Percentiles rank a stretch among this genome's conserved stretches.
These are phyloP conservation scores for Bergia sp. DNA, from an alignment of 92 coral and sea anemone species.

Conservation along the genomic window DNA sequence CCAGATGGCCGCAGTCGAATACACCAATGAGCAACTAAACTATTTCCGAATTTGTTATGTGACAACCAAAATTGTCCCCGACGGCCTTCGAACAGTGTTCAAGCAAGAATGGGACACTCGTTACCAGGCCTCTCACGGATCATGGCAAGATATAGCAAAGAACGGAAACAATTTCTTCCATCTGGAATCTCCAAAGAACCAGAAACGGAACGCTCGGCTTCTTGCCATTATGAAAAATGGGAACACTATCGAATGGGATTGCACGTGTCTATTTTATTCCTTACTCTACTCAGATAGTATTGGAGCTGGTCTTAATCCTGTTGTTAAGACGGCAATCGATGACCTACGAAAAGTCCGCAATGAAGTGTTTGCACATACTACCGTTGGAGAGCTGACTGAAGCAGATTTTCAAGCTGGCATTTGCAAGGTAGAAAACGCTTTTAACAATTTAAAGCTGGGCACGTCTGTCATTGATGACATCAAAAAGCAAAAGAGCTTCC, in stretches of 20 bases:
- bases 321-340: background rate
- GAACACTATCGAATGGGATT: constrained; percentile 52
- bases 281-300: constrained; percentile 51
- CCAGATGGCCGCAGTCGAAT: background rate
- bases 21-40: constrained; percentile 53
- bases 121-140: constrained; percentile 40
- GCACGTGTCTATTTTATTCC: constrained; percentile 55
- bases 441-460: constrained; percentile 16
- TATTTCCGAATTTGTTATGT: constrained; percentile 40
- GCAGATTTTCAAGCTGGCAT: constrained; percentile 34
- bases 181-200: constrained; percentile 18
- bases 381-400: constrained; percentile 29
- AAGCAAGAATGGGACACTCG: constrained; percentile 55
- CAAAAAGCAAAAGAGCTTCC: constrained; percentile 19
- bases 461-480: constrained; percentile 22
- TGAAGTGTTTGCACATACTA: constrained; percentile 31
- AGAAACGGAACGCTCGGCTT: constrained; percentile 6
- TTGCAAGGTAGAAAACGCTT: constrained; percentile 27
- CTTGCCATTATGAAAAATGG: constrained; percentile 44
- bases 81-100: constrained; percentile 58
- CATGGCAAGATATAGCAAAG: constrained; percentile 46
- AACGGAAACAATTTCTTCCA: constrained; percentile 38
- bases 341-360: constrained; percentile 47
- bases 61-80: constrained; percentile 41
- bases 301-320: constrained; percentile 21